Conservation (phyloP, 2,888 invertebrate genomes). For the Cerastoderma edule region DNA sequence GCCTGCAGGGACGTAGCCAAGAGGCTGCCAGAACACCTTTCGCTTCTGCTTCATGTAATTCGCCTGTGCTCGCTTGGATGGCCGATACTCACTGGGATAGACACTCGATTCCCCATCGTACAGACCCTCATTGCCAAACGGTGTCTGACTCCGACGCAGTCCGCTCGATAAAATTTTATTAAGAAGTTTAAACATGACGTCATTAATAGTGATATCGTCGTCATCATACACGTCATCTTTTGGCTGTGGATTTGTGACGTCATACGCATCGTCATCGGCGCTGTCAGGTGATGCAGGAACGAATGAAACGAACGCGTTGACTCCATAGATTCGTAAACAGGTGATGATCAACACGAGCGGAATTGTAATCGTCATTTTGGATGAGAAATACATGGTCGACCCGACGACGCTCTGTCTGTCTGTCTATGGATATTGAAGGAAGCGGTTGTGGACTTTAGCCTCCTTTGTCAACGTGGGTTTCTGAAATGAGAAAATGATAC, state of each 20-base stretch:
- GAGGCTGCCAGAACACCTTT: constrained; percentile 60
- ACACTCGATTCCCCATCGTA: constrained; percentile 7
- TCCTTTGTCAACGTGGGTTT: too few relatives aligned
- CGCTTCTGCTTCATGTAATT: constrained; percentile 33
- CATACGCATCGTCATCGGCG: constrained; percentile 14
- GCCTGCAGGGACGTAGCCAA: constrained; percentile 53
- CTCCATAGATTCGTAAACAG: constrained; percentile 18
- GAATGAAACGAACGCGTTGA: constrained; percentile 14
- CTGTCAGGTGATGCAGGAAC: constrained; percentile 12
- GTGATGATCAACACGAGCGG: neutral
- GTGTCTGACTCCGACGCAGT: neutral
- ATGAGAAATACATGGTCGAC: constrained; percentile 7
- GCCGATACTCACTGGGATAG: neutral
- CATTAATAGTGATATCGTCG: neutral
- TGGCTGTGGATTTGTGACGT: constrained; percentile 14
- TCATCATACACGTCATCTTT: neutral
- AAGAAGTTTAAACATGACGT: constrained; percentile 15
- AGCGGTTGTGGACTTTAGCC: too few relatives aligned
- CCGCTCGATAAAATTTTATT: constrained; percentile 12
- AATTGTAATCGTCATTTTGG: neutral
- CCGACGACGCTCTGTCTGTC: neutral
- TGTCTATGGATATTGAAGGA: too few relatives aligned
- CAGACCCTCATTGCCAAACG: neutral
- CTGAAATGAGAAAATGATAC: too few relatives aligned
- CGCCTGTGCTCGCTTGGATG: neutral